Evolutionary conservation across 2,113 vertebrate genomes (phyloP), one percentile per base, ranked within the genome.

Genomic region (Chloebia gouldiae): DNA sequence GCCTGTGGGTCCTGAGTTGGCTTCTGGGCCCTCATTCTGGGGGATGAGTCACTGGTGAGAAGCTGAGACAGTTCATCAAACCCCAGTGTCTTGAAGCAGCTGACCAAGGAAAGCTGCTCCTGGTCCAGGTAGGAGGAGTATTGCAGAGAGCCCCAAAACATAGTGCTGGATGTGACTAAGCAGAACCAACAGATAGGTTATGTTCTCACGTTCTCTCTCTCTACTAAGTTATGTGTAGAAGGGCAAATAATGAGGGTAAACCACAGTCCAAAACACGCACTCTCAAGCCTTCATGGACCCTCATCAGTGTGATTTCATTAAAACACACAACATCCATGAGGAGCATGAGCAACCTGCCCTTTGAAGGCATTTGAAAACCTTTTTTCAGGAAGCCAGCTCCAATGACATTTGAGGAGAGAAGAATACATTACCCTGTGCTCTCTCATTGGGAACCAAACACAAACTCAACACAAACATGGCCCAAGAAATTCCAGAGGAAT

Each of bases 81-180:
- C 25, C 33, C 31, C 27, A 61, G 15, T 13, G 27, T 54, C 40
- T 28, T 79, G 49, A 68, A 75, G 54, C 30, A 86, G 39, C 60
- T 86, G 39, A 44, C 39, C 30, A 66, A 66, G 37, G n/a, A 80
- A 80, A 70, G 24, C 42, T 54, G 33, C 12, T 93, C 50, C 51
- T 47, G 20, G 45, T 47, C 33, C 40, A 88, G 54, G 40, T 9
- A 47, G 31, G 30, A 73, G 13, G 10, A 22, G 7, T 63, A 28
- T 28, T 73, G 50, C 75, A 80, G 63, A 18, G 31, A 33, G 47
- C 59, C 40, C 80, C 47, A 37, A 50, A 87, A 81, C 11, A 3
- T 0, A 39, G 22, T 10, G 7, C 31, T 76, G 2, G 33, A 4
- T 0, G 4, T 72, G n/a, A 7, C 28, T 45, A 47, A 66, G 47